Percentiles rank a stretch among this genome's conserved stretches.
Conservation (phyloP, 2,797 vertebrate genomes). For the Oreortyx pictus region DNA sequence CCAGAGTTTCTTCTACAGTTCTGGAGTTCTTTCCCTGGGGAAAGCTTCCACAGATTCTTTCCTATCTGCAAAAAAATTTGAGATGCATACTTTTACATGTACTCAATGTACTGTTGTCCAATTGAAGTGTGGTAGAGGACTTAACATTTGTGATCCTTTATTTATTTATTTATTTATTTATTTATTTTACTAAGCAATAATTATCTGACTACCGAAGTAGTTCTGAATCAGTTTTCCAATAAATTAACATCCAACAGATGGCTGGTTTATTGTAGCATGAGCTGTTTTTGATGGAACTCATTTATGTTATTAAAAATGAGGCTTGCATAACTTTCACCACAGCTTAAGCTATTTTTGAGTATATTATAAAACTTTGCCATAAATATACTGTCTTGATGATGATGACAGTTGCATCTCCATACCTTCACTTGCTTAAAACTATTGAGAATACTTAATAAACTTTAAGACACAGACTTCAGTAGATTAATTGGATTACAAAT, state of each 20-base stretch:
- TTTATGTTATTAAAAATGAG: not conserved
- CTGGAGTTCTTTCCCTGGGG: not conserved
- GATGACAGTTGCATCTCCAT: not conserved
- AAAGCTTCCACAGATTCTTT: conserved; percentile 24
- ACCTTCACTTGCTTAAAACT: not conserved
- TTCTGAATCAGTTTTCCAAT: not conserved
- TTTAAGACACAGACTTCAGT: accelerated
- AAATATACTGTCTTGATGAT: not conserved
- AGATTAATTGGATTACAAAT: not conserved
- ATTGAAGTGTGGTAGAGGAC: not conserved
- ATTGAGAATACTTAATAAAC: not conserved
- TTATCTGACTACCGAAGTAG: not conserved
- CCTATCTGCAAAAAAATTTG: not conserved
- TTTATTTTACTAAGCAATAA: not conserved
- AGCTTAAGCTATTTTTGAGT: not conserved
- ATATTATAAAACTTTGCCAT: not conserved
- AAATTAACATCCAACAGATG: conserved; percentile 18
- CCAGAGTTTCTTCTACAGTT: not conserved
- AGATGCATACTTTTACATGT: not conserved
- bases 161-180: no score
- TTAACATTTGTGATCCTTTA: not conserved
- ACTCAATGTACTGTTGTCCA: not conserved
- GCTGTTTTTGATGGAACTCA: not conserved
- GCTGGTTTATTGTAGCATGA: not conserved
- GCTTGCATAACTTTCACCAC: conserved; percentile 24